Evolutionary conservation across 1,140 invertebrate genomes (phyloP).

Genomic region (Platyscapa corneri): DNA sequence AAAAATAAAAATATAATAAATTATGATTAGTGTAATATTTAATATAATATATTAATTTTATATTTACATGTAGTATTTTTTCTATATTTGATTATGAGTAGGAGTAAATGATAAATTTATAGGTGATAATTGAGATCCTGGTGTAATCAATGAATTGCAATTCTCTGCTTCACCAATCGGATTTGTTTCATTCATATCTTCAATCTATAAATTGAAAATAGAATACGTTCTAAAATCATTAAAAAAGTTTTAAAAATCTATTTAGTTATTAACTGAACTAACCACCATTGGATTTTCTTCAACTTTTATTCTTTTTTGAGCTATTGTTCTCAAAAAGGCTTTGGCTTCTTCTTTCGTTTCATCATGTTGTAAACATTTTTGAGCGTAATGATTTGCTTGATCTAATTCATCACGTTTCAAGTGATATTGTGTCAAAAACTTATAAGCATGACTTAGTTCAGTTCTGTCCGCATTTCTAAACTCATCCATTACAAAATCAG

Average conservation of each 20-base stretch:
- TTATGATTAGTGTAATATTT: no score
- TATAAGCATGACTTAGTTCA: conserved; percentile 88
- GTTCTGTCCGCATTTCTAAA: conserved; percentile 81
- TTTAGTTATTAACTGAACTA: no score
- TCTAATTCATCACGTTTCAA: conserved; percentile 87
- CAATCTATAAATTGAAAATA: conserved; percentile 60
- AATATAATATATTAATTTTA: no score
- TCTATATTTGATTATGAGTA: neutral
- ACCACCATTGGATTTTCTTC: conserved; percentile 75
- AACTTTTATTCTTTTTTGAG: conserved; percentile 77
- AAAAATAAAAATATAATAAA: no score
- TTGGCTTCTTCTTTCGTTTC: conserved; percentile 95
- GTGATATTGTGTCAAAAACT: conserved; percentile 93
- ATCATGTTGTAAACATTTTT: conserved; percentile 92
- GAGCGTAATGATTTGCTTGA: conserved; percentile 91
- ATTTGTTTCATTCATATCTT: conserved; percentile 73
- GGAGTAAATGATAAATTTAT: conserved; percentile 72
- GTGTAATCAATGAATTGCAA: conserved; percentile 56
- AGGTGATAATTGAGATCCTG: conserved; percentile 69
- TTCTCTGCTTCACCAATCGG: conserved; percentile 64
- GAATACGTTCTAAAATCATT: no score
- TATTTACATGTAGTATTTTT: neutral
- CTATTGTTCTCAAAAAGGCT: conserved; percentile 88
- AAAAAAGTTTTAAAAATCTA: no score
- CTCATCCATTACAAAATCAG: conserved; percentile 90